Conservation (phyloP, 2,888 invertebrate species). For the Nemoura dubitans region DNA sequence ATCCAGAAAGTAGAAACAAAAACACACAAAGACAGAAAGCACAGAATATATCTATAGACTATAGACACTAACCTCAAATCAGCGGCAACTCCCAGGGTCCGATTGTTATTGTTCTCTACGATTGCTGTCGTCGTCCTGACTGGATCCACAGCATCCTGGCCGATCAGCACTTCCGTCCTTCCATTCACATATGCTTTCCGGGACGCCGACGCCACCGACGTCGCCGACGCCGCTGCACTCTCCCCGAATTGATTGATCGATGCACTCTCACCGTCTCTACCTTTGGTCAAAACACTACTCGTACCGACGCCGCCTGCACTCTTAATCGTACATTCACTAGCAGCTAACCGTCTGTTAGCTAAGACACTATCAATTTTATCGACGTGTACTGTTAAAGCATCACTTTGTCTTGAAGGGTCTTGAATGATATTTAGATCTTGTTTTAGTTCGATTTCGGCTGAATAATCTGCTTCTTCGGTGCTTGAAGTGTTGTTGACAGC, state of each 20-base stretch:
- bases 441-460: constrained; percentile 53
- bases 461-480: constrained; percentile 49
- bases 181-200: constrained; percentile 70
- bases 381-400: constrained; percentile 34
- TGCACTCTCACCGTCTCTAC: constrained; percentile 18
- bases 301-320: not conserved
- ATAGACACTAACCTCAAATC: constrained; percentile 15
- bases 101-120: constrained; percentile 59
- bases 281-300: constrained; percentile 33
- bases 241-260: constrained; percentile 54
- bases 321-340: constrained; percentile 26
- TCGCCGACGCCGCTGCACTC: constrained; percentile 52
- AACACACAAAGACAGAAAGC: not conserved
- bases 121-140: constrained; percentile 69
- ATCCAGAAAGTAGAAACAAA: not conserved
- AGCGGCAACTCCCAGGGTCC: constrained; percentile 10
- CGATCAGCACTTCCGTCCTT: constrained; percentile 77
- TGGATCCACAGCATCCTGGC: constrained; percentile 60
- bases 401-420: constrained; percentile 46
- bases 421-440: constrained; percentile 52
- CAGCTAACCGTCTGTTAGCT: not conserved
- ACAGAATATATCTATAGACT: not conserved
- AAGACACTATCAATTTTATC: constrained; percentile 35
- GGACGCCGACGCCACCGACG: constrained; percentile 63
- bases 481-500: constrained; percentile 59